Percentiles rank a stretch among this genome's conserved stretches.
Evolutionary conservation across 2,113 vertebrate species (phyloP).

Genomic region (Vulpes ferrilata): DNA sequence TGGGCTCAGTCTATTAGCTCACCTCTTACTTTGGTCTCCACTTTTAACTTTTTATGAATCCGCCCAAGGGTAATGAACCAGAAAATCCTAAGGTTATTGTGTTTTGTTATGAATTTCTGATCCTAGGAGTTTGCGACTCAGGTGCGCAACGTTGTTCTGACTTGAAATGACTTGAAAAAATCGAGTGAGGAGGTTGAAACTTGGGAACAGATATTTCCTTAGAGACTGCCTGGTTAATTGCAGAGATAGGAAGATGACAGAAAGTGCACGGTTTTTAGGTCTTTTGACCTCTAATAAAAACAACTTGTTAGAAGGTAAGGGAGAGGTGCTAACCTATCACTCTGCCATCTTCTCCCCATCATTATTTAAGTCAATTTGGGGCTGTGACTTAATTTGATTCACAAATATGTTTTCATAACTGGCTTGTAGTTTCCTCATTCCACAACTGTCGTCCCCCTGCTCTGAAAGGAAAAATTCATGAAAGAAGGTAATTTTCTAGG

Average conservation of each 20-base stretch:
- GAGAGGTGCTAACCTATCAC: neutral
- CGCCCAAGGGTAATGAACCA: constrained; percentile 3
- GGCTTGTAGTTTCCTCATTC: neutral
- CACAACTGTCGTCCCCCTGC: neutral
- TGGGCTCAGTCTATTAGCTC: neutral
- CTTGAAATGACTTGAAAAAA: constrained; percentile 7
- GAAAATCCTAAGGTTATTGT: constrained; percentile 53
- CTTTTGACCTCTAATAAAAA: neutral
- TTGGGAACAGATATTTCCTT: neutral
- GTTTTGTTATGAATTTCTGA: constrained; percentile 48
- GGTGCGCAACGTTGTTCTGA: constrained; percentile 6
- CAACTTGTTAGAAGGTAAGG: neutral
- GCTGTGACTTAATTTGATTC: neutral
- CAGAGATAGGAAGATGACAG: neutral
- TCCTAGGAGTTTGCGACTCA: constrained; percentile 2
- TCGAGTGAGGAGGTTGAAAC: constrained; percentile 21
- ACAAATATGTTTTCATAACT: neutral
- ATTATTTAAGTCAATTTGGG: neutral
- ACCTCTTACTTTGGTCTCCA: neutral
- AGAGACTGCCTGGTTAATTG: neutral
- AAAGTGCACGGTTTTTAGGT: neutral
- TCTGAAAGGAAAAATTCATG: neutral
- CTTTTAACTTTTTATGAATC: constrained; percentile 21
- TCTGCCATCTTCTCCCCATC: neutral
- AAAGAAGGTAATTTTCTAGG: neutral